These are phyloP conservation scores for Microhierax caerulescens DNA, from an alignment of 2,797 vertebrate species.

Conservation along the genomic window DNA sequence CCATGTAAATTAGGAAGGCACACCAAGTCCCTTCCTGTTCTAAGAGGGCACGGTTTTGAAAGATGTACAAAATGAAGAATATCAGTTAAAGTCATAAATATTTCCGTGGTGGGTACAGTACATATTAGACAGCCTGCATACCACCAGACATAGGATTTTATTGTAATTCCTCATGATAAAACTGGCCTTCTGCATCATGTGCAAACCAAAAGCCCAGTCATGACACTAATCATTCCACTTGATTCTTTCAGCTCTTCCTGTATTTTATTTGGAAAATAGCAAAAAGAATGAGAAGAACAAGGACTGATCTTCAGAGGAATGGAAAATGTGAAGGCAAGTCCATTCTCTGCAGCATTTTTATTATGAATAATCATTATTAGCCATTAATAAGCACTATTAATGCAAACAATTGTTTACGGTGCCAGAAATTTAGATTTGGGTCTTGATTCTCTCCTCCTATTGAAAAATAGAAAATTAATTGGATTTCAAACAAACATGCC, in stretches of 20 bases:
- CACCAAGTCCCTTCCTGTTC: neutral
- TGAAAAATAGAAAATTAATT: too few relatives aligned
- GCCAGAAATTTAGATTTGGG: neutral
- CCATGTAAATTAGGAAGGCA: slow-evolving; percentile 47
- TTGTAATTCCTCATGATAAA: neutral
- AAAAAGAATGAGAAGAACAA: neutral
- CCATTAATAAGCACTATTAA: neutral
- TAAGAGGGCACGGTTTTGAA: slow-evolving; percentile 9
- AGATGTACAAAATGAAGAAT: slow-evolving; percentile 19
- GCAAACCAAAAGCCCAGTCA: neutral
- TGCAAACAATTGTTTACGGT: neutral
- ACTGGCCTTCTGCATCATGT: neutral
- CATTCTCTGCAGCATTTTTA: neutral
- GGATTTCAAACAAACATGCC: neutral
- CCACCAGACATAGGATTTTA: neutral
- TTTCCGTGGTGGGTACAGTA: neutral
- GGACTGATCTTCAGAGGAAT: neutral
- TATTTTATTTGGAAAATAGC: neutral
- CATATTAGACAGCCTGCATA: neutral
- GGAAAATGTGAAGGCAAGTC: neutral
- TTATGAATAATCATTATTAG: neutral
- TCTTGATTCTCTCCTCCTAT: neutral
- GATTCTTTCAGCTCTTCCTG: neutral
- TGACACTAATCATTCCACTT: neutral
- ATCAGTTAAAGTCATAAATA: neutral